Percentiles rank a stretch among this genome's conserved stretches.
Evolutionary conservation across 2,888 invertebrate species (phyloP).

Genomic region (Macrophya alboannulata): DNA sequence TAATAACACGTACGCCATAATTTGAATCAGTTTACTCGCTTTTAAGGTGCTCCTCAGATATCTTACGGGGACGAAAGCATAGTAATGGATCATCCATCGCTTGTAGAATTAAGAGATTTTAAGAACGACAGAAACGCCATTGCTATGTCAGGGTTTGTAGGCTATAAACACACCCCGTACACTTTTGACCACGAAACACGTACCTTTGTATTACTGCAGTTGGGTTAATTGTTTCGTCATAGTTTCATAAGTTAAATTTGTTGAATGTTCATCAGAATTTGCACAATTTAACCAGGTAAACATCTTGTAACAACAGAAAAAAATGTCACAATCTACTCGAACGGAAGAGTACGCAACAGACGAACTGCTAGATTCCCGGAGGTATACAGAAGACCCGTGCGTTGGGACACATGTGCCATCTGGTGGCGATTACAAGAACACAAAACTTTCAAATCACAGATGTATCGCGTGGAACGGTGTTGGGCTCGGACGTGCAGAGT

Average conservation of each 20-base stretch:
- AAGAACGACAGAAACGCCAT: slow-evolving; percentile 75
- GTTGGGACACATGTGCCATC: too few species aligned
- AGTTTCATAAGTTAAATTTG: slow-evolving; percentile 72
- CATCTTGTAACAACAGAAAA: slow-evolving; percentile 82
- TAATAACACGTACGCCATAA: slow-evolving; percentile 22
- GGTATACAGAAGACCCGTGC: slow-evolving; percentile 44
- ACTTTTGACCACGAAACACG: slow-evolving; percentile 65
- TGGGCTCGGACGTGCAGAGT: too few species aligned
- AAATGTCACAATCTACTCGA: slow-evolving; percentile 78
- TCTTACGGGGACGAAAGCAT: not conserved
- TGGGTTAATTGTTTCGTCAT: slow-evolving; percentile 72
- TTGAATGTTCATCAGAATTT: slow-evolving; percentile 74
- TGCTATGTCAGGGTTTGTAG: slow-evolving; percentile 78
- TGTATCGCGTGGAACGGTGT: too few species aligned
- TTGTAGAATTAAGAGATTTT: not conserved
- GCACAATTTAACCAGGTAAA: slow-evolving; percentile 81
- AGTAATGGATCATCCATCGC: not conserved
- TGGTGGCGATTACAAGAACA: too few species aligned
- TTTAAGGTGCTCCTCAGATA: not conserved
- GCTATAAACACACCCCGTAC: slow-evolving; percentile 77
- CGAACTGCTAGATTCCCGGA: slow-evolving; percentile 73
- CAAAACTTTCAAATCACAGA: too few species aligned
- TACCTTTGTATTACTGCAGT: slow-evolving; percentile 73
- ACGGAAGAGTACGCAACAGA: slow-evolving; percentile 76
- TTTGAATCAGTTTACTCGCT: not conserved